Evolutionary conservation across 2,888 invertebrate genomes (phyloP), one percentile per base, ranked within the genome.

Genomic region (Sinotaia quadrata): DNA sequence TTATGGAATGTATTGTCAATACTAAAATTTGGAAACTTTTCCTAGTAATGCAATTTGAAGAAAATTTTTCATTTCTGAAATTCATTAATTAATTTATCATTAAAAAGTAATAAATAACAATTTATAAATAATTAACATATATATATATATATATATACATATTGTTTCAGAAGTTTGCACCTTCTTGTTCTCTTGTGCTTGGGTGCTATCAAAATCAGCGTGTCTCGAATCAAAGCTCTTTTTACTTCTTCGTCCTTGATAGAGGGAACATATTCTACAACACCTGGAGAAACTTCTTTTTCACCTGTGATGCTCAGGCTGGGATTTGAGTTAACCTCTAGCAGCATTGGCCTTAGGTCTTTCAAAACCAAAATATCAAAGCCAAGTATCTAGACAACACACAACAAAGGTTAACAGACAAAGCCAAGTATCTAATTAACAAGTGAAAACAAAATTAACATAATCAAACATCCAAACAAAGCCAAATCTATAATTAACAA

Each of bases 311-410:
- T 85, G 29, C 89, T 83, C 10, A 82, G 75, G 61, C 89, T 89
- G 2, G 90, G 90, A 68, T 88, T 89, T 15, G 89, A 84, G 78
- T 90, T 90, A 21, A 90, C 89, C 78, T 90, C 90, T 34, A 90
- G 79, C 37, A 90, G 79, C 41, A 89, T 82, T 0, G 90, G 90
- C 33, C 41, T 84, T 2, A 89, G 81, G 74, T 89, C 84, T 15
- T 86, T 82, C 47, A 84, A 74, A 10, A 90, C 77, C 41, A 90
- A 76, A 27, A 90, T 87, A 74, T 90, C 90, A 76, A 90, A 90
- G 4, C 90, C 90, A 66, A 90, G 81, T 60, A 90, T 89, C 89
- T 90, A 81, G 15, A 47, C n/a, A n/a, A 47, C 8, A 24, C 4
- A 4, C 18, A 7, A 7, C 18, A 8, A 47, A 2, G 47, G 3